Evolutionary conservation across 2,797 vertebrate genomes (phyloP), one percentile per base, ranked within the genome.

Genomic region (Threskiornis aethiopicus): DNA sequence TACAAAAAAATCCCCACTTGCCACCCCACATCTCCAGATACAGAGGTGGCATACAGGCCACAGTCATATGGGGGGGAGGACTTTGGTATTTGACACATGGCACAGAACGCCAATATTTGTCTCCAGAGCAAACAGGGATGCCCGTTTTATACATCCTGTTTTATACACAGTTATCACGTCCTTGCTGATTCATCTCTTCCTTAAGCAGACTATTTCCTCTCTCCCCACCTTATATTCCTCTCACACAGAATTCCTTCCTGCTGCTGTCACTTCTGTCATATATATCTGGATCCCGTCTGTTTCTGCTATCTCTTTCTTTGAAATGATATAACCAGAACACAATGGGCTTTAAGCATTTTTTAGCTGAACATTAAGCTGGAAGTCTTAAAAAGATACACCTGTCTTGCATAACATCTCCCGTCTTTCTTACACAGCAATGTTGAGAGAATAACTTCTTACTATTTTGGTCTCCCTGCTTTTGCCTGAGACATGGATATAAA

Each of bases 141-240:
- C 39, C 26, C 6, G 0, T 33, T 81, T 66, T 78, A 16, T 11
- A 6, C 44, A 21, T 31, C 61, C 67, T 65, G 11, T 0, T 71
- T 75, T 33, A 54, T 29, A 67, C 39, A 49, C 24, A 5, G 3
- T 18, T 47, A 47, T 61, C 72, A 11, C 69, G 69, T 44, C 58
- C 54, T 54, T 75, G 80, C 85, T 78, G 86, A 70, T 94, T 87
- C 86, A 69, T 70, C 83, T 66, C 76, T 92, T 76, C 65, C 42
- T 75, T 51, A 9, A 37, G 46, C 46, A 47, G 17, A 25, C 44
- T 42, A 9, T 20, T 87, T 64, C 75, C 55, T 79, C 61, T 41
- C 52, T 87, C 33, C 35, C 19, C 58, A 80, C 70, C 88, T 87
- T 55, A 6, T 21, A 76, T 54, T 84, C 51, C n/a, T 41, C 79